A percentile compares a stretch with the other conserved stretches of the same genome.
Evolutionary conservation across 2,113 vertebrate genomes (phyloP).

Genomic region (Helogale parvula): DNA sequence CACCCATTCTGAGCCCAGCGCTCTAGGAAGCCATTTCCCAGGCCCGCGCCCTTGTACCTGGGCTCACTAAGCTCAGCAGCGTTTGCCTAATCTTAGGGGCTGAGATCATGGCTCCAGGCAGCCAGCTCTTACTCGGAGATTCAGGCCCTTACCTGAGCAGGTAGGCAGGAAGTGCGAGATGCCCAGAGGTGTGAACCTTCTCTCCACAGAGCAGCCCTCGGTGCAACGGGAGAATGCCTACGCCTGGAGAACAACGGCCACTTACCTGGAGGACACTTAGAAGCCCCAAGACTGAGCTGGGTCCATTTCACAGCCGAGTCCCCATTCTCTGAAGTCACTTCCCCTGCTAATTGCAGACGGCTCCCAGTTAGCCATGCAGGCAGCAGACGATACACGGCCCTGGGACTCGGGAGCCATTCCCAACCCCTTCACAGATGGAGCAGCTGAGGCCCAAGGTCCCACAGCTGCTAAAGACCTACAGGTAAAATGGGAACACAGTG

Average conservation of each 20-base stretch:
- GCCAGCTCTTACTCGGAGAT: not conserved
- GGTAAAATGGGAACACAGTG: not conserved
- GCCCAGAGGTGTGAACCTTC: not conserved
- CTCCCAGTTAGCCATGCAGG: not conserved
- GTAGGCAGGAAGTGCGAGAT: not conserved
- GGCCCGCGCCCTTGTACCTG: not conserved
- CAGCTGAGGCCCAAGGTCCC: not conserved
- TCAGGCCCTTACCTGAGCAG: not conserved
- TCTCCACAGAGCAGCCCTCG: not conserved
- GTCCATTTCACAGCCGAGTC: constrained; percentile 55
- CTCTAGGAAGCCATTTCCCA: not conserved
- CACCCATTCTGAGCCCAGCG: not conserved
- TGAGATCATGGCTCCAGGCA: not conserved
- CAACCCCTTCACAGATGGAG: not conserved
- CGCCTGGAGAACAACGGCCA: not conserved
- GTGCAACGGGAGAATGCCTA: not conserved
- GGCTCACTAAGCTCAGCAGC: not conserved
- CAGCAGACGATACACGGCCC: not conserved
- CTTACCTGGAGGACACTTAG: constrained; percentile 69
- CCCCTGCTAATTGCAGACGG: constrained; percentile 60
- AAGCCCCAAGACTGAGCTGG: constrained; percentile 63
- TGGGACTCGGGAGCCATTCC: not conserved
- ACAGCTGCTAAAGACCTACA: not conserved
- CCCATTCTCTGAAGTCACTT: constrained; percentile 51
- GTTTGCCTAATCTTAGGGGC: not conserved